A percentile compares a stretch with the other conserved stretches of the same genome.
phyloP scores from a whole-genome alignment of 92 coral and sea anemone species.

The Siderastrea siderea region DNA sequence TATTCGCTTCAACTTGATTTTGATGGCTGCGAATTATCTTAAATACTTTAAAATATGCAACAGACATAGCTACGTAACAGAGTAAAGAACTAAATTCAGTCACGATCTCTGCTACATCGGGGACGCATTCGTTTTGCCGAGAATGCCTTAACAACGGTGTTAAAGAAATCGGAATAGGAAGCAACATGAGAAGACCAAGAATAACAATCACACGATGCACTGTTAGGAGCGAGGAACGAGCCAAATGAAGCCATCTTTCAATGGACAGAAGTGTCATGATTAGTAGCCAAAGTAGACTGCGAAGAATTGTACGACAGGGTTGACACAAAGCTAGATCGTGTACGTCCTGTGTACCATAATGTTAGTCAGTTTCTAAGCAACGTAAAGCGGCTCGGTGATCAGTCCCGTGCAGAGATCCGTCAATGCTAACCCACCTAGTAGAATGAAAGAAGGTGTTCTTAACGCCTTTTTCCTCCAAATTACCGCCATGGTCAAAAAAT shows the following conservation, averaged over 20 bases:
- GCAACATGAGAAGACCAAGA: neutral
- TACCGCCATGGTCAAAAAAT: too few species aligned
- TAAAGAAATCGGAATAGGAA: neutral
- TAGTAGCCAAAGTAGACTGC: neutral
- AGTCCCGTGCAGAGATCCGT: too few species aligned
- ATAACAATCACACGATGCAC: neutral
- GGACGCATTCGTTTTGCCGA: neutral
- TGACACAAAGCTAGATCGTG: neutral
- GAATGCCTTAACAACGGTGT: neutral
- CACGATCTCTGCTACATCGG: neutral
- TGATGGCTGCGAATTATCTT: slow-evolving; percentile 7
- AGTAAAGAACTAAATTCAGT: neutral
- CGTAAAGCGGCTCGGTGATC: too few species aligned
- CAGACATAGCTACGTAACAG: neutral
- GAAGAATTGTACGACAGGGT: neutral
- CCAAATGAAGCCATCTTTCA: slow-evolving; percentile 21
- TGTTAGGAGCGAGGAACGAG: neutral
- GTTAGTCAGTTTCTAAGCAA: neutral
- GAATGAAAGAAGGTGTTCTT: too few species aligned
- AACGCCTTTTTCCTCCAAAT: too few species aligned
- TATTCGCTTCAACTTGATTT: neutral
- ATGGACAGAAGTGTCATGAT: neutral
- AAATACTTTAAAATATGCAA: slow-evolving; percentile 13
- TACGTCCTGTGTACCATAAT: neutral
- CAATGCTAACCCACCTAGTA: too few species aligned